Percentiles rank a stretch among this genome's conserved stretches.
phyloP scores from a whole-genome alignment of 1,140 invertebrate genomes.

The Drosophila seguyi region DNA sequence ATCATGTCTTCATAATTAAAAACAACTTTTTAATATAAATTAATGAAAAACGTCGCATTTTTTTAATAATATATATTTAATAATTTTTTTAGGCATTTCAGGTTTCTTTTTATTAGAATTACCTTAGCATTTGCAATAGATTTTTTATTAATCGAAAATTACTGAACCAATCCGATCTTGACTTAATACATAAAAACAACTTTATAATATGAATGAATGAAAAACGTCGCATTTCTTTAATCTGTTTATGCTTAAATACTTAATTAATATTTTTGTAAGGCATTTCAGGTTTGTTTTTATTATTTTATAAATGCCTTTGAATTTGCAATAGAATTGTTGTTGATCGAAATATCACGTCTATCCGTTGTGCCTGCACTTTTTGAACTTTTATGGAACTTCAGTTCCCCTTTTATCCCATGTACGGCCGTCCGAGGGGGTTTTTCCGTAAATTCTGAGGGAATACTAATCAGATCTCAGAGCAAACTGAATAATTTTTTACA shows the following conservation, averaged over 20 bases:
- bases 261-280: neutral
- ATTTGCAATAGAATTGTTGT: neutral
- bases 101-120: too few relatives aligned
- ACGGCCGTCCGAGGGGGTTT: conserved; percentile 16
- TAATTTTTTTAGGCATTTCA: too few relatives aligned
- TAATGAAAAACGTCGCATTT: conserved; percentile 5
- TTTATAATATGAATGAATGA: conserved; percentile 28
- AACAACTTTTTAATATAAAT: conserved; percentile 23
- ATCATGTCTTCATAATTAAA: conserved; percentile 33
- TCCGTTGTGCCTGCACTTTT: neutral
- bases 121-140: too few relatives aligned
- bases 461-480: conserved; percentile 40
- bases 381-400: conserved; percentile 2
- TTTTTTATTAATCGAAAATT: too few relatives aligned
- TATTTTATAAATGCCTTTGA: neutral
- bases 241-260: neutral
- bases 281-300: conserved; percentile 2
- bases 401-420: conserved; percentile 13
- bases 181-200: conserved; percentile 18
- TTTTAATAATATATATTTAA: too few relatives aligned
- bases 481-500: neutral
- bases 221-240: conserved; percentile 3
- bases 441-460: conserved; percentile 37
- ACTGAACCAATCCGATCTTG: conserved; percentile 22
- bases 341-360: conserved; percentile 11